Evolutionary conservation across 1,140 invertebrate genomes (phyloP), one percentile per base, ranked within the genome.

Genomic region (Oreohelix idahoensis): DNA sequence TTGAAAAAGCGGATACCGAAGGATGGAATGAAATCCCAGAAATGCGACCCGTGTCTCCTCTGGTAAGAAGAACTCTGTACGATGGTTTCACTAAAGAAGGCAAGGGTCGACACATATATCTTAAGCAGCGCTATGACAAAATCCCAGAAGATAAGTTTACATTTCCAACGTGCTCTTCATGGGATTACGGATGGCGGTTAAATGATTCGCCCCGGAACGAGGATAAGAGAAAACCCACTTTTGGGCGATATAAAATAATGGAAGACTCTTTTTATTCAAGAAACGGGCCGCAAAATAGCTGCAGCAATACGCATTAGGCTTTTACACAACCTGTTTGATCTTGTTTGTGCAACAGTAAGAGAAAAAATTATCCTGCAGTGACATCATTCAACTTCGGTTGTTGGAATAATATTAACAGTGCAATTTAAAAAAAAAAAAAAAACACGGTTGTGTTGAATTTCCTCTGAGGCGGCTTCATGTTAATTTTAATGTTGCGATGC

Each of bases 181-280:
- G 90, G 92, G 89, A 91, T 63, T 92, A 92, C 79, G 92, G 92
- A 4, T 93, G 92, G 92, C 86, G 87, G 49, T 69, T 92, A 29
- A 88, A 86, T 5, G 91, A 92, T 84, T 88, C 90, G 10, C 87
- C 89, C 79, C 89, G 86, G 58, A 89, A 89, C 75, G 89, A 90
- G 15, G 88, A 92, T 26, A 90, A 91, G 76, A 91, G 90, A 75
- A 91, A 90, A 82, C 91, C 92, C 1, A 39, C 66, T 20, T 83
- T 88, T 85, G 92, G 89, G 23, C 87, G 91, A 26, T 90, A 89
- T 15, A 82, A 87, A 69, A 89, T 92, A 45, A 88, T 93, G 23
- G 86, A 88, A 17, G 90, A 92, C 58, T 92, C 91, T 26, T 93
- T 93, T 84, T 93, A 92, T 79, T 91, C 90, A 1, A 84, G 90